phyloP scores from a whole-genome alignment of 2,113 vertebrate genomes.

The Centropus unirufus region DNA sequence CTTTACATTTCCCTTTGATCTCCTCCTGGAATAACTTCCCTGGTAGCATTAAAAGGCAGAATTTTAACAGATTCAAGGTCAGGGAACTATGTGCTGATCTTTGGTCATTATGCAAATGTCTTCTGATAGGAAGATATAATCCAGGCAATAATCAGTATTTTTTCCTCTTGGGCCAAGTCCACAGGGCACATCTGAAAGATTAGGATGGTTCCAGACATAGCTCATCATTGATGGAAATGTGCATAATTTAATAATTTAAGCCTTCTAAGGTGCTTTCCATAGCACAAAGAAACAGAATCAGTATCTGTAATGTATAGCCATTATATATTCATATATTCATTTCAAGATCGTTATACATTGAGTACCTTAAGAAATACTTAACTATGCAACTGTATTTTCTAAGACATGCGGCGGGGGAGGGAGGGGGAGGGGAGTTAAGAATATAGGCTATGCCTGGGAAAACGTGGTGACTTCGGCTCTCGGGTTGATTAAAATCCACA shows the following conservation, averaged over 20 bases:
- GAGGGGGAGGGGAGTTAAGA: background rate
- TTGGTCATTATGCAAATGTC: conserved; percentile 47
- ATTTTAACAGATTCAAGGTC: conserved; percentile 36
- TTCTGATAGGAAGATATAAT: conserved; percentile 9
- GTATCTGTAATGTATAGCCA: background rate
- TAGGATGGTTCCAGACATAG: background rate
- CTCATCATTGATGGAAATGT: conserved; percentile 16
- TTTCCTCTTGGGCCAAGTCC: background rate
- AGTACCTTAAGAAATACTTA: background rate
- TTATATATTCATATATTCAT: conserved; percentile 30
- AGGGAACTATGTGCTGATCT: conserved; percentile 3
- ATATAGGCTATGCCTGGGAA: background rate
- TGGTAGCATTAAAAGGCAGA: background rate
- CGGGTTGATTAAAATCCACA: background rate
- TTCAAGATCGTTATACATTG: background rate
- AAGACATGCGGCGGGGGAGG: background rate
- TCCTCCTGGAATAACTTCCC: background rate
- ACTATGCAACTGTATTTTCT: background rate
- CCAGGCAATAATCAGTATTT: conserved; percentile 11
- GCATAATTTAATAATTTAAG: conserved; percentile 45
- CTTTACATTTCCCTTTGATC: background rate
- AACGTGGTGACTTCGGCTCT: background rate
- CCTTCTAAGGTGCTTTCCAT: background rate
- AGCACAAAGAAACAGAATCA: conserved; percentile 7
- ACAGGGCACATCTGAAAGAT: background rate